A percentile compares a stretch with the other conserved stretches of the same genome.
These are phyloP conservation scores for Rynchops niger DNA, from an alignment of 2,113 vertebrate genomes.

Conservation along the genomic window DNA sequence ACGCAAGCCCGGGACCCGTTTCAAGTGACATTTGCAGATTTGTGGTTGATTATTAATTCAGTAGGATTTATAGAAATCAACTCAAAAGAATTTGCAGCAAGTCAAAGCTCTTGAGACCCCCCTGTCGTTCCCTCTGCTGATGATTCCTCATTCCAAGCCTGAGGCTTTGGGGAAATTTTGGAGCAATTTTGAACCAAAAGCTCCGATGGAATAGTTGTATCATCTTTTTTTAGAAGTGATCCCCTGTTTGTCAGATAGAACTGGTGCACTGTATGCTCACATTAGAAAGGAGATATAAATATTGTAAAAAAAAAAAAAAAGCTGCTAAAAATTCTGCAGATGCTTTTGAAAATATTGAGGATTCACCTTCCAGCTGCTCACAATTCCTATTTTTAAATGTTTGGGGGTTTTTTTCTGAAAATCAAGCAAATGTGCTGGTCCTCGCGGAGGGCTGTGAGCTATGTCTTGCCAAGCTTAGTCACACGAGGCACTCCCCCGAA, in stretches of 20 bases:
- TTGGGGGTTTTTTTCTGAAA: background rate
- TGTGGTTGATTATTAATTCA: background rate
- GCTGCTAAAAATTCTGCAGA: background rate
- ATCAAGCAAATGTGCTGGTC: background rate
- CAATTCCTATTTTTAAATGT: background rate
- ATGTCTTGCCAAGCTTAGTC: background rate
- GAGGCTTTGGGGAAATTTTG: background rate
- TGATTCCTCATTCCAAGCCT: background rate
- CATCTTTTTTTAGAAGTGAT: background rate
- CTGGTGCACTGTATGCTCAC: background rate
- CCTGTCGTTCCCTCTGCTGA: background rate
- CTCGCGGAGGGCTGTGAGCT: rapidly evolving
- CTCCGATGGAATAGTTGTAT: background rate
- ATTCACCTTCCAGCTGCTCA: background rate
- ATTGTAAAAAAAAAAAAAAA: background rate
- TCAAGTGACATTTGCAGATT: background rate
- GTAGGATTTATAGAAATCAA: background rate
- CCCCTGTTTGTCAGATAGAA: background rate
- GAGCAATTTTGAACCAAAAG: background rate
- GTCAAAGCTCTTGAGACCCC: background rate
- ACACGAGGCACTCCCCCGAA: background rate
- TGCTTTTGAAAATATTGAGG: background rate
- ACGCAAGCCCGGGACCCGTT: background rate
- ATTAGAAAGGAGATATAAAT: background rate
- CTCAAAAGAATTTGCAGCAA: background rate